These are phyloP conservation scores for Cuculus canorus DNA, from an alignment of 2,797 vertebrate genomes.

Conservation along the genomic window DNA sequence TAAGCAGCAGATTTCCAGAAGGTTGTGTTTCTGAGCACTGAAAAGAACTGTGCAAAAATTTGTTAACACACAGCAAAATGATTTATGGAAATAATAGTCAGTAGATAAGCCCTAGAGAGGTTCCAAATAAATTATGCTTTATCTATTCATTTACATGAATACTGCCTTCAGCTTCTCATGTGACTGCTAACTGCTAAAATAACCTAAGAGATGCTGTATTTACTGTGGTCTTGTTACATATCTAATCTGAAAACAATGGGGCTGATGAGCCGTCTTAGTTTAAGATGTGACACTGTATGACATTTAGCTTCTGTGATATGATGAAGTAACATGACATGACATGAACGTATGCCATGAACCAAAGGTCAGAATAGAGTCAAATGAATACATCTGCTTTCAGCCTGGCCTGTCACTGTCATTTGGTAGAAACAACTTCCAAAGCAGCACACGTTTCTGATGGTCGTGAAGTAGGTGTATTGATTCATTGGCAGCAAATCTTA, in stretches of 20 bases:
- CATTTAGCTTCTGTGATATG: conserved; percentile 28
- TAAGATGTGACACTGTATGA: not conserved
- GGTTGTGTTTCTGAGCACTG: not conserved
- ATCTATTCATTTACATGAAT: not conserved
- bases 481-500: conserved; percentile 7
- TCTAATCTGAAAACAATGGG: not conserved
- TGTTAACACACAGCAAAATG: not conserved
- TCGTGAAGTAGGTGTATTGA: not conserved
- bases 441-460: not conserved
- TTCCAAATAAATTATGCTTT: not conserved
- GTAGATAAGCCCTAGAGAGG: not conserved
- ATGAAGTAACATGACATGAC: conserved; percentile 25
- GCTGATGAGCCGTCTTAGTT: not conserved
- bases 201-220: not conserved
- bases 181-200: not conserved
- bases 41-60: not conserved
- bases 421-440: not conserved
- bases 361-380: conserved; percentile 22
- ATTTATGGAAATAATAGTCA: not conserved
- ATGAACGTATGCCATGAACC: not conserved
- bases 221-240: not conserved
- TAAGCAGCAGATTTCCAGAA: not conserved
- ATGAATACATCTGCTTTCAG: conserved; percentile 23
- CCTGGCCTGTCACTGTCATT: conserved; percentile 12
- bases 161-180: not conserved